Conservation (phyloP, 1,140 invertebrate species). For the Nephotettix cincticeps region DNA sequence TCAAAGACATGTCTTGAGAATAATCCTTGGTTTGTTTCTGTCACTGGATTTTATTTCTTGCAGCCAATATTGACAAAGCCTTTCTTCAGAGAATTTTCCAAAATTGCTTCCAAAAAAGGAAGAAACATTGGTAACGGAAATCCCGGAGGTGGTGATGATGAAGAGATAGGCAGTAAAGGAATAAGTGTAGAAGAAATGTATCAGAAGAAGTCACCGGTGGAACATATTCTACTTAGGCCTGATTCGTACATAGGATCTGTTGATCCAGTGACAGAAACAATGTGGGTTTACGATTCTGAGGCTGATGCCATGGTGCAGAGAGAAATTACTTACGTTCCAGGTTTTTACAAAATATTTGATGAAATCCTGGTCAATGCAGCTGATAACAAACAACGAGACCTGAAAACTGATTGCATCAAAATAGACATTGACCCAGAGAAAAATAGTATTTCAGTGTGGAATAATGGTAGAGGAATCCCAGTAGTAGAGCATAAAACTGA, state of each 20-base stretch:
- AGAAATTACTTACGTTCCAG: constrained; percentile 93
- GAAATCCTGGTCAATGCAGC: constrained; percentile 99
- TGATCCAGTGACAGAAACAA: constrained; percentile 79
- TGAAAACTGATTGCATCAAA: constrained; percentile 93
- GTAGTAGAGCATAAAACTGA: constrained; percentile 96
- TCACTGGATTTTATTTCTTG: too few species aligned
- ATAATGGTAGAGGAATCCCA: constrained; percentile 98
- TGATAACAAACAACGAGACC: constrained; percentile 97
- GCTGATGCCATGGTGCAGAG: constrained; percentile 78
- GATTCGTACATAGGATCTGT: constrained; percentile 98
- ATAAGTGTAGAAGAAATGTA: constrained; percentile 95
- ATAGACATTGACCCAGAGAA: constrained; percentile 94
- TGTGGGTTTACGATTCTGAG: constrained; percentile 91
- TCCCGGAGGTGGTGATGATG: too few species aligned
- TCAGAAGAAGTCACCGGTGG: constrained; percentile 97
- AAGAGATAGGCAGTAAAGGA: constrained; percentile 73
- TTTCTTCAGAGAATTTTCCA: too few species aligned
- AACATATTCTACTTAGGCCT: constrained; percentile 96
- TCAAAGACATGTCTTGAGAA: too few species aligned
- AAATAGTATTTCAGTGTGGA: constrained; percentile 93
- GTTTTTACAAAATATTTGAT: constrained; percentile 99
- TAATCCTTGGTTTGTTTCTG: too few species aligned
- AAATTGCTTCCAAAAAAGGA: too few species aligned
- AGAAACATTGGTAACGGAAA: too few species aligned
- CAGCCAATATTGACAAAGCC: too few species aligned